Percentiles rank a stretch among this genome's conserved stretches.
Conservation (phyloP, 2,888 invertebrate genomes). For the Colostygia pectinataria region DNA sequence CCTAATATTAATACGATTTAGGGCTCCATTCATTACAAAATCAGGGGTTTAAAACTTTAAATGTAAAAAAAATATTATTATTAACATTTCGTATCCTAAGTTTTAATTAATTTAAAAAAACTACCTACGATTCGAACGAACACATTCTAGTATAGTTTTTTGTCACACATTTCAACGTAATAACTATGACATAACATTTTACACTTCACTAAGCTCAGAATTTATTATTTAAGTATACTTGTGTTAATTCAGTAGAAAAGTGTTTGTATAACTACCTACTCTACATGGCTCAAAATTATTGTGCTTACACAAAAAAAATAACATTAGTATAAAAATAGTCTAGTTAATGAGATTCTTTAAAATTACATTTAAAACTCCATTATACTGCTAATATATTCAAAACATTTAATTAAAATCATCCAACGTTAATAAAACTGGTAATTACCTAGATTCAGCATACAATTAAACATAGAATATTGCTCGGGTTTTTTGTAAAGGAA, state of each 20-base stretch:
- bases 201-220: slow-evolving; percentile 61
- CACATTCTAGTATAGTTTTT: slow-evolving; percentile 48
- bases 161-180: slow-evolving; percentile 39
- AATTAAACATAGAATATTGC: no score
- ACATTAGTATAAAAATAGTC: slow-evolving; percentile 54
- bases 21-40: slow-evolving; percentile 10
- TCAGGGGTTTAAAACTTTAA: slow-evolving; percentile 19
- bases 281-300: slow-evolving; percentile 51
- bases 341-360: slow-evolving; percentile 57
- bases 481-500: slow-evolving; percentile 4
- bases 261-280: slow-evolving; percentile 50
- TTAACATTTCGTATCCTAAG: slow-evolving; percentile 11
- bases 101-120: slow-evolving; percentile 32
- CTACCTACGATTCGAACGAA: slow-evolving; percentile 42
- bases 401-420: slow-evolving; percentile 27
- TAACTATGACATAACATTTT: slow-evolving; percentile 50
- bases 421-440: slow-evolving; percentile 25
- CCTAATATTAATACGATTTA: slow-evolving; percentile 10
- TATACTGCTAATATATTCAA: slow-evolving; percentile 33
- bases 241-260: slow-evolving; percentile 26
- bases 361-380: slow-evolving; percentile 37
- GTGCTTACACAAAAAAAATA: slow-evolving; percentile 50
- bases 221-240: slow-evolving; percentile 52
- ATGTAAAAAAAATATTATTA: no score
- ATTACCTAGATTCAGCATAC: slow-evolving; percentile 8